These are phyloP conservation scores for Thunnus thynnus DNA, from an alignment of 2,113 vertebrate species.

Conservation along the genomic window DNA sequence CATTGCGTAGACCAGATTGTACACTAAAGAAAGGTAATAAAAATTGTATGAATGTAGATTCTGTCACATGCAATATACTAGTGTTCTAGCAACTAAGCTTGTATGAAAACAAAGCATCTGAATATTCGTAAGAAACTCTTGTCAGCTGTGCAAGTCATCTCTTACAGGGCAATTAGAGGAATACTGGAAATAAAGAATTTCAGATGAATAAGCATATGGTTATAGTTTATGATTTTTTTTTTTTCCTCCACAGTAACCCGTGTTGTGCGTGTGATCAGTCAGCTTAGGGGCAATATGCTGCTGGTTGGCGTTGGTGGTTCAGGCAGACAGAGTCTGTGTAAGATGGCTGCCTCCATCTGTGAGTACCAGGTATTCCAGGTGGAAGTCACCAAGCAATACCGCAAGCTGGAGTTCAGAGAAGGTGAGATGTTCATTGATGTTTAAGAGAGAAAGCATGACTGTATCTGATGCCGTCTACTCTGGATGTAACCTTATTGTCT, in stretches of 20 bases:
- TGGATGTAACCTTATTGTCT: not conserved
- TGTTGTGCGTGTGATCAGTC: slow-evolving; percentile 90
- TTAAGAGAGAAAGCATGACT: not conserved
- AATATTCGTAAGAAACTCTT: no score
- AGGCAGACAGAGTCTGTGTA: slow-evolving; percentile 90
- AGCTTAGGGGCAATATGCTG: slow-evolving; percentile 92
- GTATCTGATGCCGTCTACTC: not conserved
- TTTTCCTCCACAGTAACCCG: slow-evolving; percentile 81
- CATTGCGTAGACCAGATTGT: not conserved
- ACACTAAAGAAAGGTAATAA: not conserved
- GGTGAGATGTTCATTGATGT: slow-evolving; percentile 74
- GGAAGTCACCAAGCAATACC: slow-evolving; percentile 91
- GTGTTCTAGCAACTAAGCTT: not conserved
- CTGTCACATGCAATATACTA: not conserved
- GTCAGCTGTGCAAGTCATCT: not conserved
- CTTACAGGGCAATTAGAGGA: no score
- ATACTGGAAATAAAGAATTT: not conserved
- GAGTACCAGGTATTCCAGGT: slow-evolving; percentile 90
- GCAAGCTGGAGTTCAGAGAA: slow-evolving; percentile 91
- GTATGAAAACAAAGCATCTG: not conserved
- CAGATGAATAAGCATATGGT: no score
- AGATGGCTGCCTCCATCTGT: slow-evolving; percentile 89
- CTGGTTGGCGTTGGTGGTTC: slow-evolving; percentile 92
- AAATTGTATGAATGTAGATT: not conserved
- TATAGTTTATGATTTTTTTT: not conserved